These are phyloP conservation scores for Melipona bicolor DNA, from an alignment of 2,888 invertebrate species.

Conservation along the genomic window DNA sequence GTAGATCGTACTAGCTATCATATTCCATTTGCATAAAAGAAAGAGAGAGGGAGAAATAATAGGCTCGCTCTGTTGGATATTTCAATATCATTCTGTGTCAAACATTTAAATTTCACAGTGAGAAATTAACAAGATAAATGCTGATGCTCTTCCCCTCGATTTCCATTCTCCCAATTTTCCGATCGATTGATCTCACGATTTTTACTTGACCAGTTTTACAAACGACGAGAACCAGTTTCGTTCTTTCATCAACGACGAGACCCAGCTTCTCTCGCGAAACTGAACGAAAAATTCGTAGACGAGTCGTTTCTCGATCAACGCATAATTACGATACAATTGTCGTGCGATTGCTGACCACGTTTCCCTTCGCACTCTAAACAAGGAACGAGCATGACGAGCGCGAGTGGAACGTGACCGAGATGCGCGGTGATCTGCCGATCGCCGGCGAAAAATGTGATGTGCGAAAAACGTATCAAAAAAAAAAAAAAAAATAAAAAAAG, in stretches of 20 bases:
- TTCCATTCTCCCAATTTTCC: neutral
- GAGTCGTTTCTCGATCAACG: slow-evolving; percentile 1
- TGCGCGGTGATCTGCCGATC: neutral
- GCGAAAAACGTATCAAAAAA: slow-evolving; percentile 76
- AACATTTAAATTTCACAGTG: neutral
- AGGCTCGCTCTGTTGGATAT: neutral
- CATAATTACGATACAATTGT: neutral
- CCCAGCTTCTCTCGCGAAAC: neutral
- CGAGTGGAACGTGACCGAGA: slow-evolving; percentile 18
- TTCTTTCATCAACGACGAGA: neutral
- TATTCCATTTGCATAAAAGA: neutral
- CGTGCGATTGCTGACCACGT: slow-evolving; percentile 2
- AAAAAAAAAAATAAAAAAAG: too few species aligned
- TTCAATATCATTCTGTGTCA: neutral
- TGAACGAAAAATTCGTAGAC: neutral
- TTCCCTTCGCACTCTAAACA: slow-evolving; percentile 6
- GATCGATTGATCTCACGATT: neutral
- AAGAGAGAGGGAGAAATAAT: too few species aligned
- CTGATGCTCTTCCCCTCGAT: neutral
- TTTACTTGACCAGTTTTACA: neutral
- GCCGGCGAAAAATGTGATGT: slow-evolving; percentile 70
- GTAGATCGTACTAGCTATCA: neutral
- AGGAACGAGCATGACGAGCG: neutral
- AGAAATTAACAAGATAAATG: neutral
- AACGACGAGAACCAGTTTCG: slow-evolving; percentile 7